Conservation (phyloP, 2,113 vertebrate species). For the Noctilio leporinus region DNA sequence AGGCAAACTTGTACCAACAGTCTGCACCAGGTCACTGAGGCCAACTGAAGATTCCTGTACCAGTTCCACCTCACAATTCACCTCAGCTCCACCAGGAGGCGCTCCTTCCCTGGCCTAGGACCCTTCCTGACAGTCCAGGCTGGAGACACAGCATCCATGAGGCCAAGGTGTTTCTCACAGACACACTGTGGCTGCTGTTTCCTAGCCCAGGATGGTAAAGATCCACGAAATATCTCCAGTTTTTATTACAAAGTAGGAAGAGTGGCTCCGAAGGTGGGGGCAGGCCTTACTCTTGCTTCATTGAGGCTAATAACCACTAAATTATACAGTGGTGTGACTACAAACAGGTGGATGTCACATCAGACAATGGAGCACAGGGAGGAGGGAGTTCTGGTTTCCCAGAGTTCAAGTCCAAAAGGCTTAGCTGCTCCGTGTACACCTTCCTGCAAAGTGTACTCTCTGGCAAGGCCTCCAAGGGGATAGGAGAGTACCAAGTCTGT, state of each 20-base stretch:
- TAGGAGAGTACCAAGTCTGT: neutral
- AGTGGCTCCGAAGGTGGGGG: neutral
- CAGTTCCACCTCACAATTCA: neutral
- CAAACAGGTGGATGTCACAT: neutral
- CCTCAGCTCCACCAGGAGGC: conserved; percentile 31
- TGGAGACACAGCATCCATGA: neutral
- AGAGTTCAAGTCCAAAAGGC: neutral
- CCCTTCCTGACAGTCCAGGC: neutral
- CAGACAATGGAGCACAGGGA: neutral
- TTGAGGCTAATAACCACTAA: neutral
- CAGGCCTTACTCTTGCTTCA: neutral
- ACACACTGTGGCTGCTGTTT: neutral
- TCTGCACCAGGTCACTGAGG: neutral
- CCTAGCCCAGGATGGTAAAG: neutral
- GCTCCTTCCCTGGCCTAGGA: neutral
- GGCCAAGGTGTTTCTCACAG: neutral
- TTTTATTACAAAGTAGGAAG: neutral
- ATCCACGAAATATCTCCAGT: neutral
- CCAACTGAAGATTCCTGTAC: neutral
- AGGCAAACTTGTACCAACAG: neutral
- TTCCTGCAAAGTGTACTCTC: neutral
- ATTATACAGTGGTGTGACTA: neutral
- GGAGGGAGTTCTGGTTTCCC: neutral
- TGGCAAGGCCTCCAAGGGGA: neutral
- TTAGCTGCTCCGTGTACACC: neutral